phyloP scores from a whole-genome alignment of 2,888 invertebrate genomes.

The Mesorhabditis spiculigera region DNA sequence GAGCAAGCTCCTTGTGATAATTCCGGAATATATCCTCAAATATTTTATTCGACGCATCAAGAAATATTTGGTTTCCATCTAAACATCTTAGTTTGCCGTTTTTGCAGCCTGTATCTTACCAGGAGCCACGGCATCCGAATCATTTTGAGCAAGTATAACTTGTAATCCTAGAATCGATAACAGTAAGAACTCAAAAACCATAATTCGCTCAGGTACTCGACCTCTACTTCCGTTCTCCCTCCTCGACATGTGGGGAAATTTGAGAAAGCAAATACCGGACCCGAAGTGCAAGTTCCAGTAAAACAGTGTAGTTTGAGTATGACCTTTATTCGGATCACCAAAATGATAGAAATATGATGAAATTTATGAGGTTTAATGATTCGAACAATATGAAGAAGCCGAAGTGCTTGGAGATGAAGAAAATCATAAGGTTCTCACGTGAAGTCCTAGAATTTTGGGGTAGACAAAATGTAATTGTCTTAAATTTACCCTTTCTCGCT shows the following conservation, averaged over 20 bases:
- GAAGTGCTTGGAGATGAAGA: background rate
- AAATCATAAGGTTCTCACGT: background rate
- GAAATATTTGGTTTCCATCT: too few relatives aligned
- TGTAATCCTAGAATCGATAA: background rate
- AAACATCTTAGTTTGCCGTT: too few relatives aligned
- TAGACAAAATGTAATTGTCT: background rate
- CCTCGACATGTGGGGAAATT: too few relatives aligned
- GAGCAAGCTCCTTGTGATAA: background rate
- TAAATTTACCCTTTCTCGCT: background rate
- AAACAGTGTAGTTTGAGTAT: too few relatives aligned
- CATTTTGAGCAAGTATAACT: too few relatives aligned
- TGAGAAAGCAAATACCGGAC: too few relatives aligned
- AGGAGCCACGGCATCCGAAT: too few relatives aligned
- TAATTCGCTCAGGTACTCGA: too few relatives aligned
- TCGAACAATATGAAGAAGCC: background rate
- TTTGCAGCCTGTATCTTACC: too few relatives aligned
- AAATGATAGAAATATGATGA: background rate
- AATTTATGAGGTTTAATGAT: slow-evolving; percentile 1
- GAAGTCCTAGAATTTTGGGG: background rate
- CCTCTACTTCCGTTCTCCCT: too few relatives aligned
- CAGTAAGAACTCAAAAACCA: background rate
- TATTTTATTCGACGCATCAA: background rate
- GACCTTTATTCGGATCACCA: background rate
- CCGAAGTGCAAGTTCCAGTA: too few relatives aligned
- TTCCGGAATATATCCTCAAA: background rate